These are phyloP conservation scores for Eclectus roratus DNA, from an alignment of 2,113 vertebrate genomes.

Conservation along the genomic window DNA sequence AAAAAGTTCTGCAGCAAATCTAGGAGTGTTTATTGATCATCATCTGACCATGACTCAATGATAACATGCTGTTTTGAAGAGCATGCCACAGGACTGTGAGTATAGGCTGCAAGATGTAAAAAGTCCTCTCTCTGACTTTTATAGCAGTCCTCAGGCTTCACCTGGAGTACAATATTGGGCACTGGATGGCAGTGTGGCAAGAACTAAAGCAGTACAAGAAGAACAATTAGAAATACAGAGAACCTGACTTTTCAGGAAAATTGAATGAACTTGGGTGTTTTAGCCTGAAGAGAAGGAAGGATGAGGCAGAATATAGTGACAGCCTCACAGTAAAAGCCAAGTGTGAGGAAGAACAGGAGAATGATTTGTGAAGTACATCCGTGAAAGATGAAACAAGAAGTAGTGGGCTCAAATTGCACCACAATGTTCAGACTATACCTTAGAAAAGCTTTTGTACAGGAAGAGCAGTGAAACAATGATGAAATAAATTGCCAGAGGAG, in stretches of 20 bases:
- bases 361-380: neutral
- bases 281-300: neutral
- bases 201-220: neutral
- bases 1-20: neutral
- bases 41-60: neutral
- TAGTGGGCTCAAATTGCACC: neutral
- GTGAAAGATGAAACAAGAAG: neutral
- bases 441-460: neutral
- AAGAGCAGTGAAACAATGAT: neutral
- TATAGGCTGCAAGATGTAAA: neutral
- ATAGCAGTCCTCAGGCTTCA: neutral
- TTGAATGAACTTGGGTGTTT: neutral
- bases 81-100: neutral
- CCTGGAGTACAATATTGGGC: neutral
- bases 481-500: neutral
- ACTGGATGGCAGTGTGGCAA: neutral
- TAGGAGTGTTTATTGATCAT: neutral
- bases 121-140: neutral
- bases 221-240: neutral
- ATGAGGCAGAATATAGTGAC: neutral
- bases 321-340: neutral
- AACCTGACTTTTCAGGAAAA: neutral
- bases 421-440: neutral
- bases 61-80: neutral
- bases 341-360: neutral